Evolutionary conservation across 2,797 vertebrate species (phyloP).

Genomic region (Coilia nasus): DNA sequence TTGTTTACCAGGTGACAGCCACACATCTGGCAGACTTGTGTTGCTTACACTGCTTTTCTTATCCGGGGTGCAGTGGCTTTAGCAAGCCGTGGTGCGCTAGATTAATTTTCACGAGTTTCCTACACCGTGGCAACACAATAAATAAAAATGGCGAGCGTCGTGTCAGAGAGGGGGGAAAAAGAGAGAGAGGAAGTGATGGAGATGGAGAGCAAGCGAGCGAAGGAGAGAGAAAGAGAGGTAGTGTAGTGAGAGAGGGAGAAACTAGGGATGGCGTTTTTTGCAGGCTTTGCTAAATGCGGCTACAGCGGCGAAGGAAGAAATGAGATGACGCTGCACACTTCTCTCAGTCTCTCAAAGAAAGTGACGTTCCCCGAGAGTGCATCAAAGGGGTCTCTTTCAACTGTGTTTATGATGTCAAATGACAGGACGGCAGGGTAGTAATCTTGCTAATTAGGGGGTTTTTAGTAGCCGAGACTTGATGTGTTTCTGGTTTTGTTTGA

Average conservation of each 20-base stretch:
- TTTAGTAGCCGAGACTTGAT: slow-evolving; percentile 47
- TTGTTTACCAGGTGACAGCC: slow-evolving; percentile 67
- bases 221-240: background rate
- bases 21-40: slow-evolving; percentile 67
- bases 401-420: slow-evolving; percentile 71
- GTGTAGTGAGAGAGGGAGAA: background rate
- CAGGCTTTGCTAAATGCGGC: slow-evolving; percentile 70
- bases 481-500: slow-evolving; percentile 55
- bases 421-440: slow-evolving; percentile 62
- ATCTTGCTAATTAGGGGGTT: slow-evolving; percentile 67
- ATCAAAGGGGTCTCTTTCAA: slow-evolving; percentile 57
- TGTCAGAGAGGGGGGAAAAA: background rate
- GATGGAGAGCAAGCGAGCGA: background rate
- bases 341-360: slow-evolving; percentile 68
- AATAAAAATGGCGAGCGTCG: slow-evolving; percentile 52
- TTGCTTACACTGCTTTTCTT: slow-evolving; percentile 58
- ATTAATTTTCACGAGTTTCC: slow-evolving; percentile 67
- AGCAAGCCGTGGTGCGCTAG: slow-evolving; percentile 62
- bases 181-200: slow-evolving; percentile 63
- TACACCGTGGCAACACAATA: slow-evolving; percentile 70
- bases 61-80: slow-evolving; percentile 56
- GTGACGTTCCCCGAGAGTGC: slow-evolving; percentile 66
- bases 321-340: slow-evolving; percentile 68
- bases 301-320: slow-evolving; percentile 73
- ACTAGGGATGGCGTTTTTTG: slow-evolving; percentile 42